Percentiles rank a stretch among this genome's conserved stretches.
Conservation (phyloP, 2,113 vertebrate species). For the Scytalopus superciliaris region DNA sequence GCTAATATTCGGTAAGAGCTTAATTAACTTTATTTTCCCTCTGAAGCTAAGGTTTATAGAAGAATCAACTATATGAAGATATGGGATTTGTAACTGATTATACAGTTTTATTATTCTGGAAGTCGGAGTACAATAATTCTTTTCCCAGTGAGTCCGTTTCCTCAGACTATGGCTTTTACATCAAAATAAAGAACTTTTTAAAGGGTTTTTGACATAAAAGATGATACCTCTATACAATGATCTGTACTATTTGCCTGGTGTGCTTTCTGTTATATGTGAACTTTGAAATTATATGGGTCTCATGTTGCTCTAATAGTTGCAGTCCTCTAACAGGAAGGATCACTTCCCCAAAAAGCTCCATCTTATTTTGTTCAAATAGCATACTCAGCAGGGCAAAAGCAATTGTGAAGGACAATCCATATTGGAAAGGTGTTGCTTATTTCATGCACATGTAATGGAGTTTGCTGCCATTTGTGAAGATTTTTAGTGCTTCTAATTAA, state of each 20-base stretch:
- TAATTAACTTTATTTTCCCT: conserved; percentile 25
- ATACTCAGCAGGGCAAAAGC: not conserved
- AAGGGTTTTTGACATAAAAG: not conserved
- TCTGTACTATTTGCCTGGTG: not conserved
- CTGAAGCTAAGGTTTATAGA: conserved; percentile 50
- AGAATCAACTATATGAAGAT: conserved; percentile 47
- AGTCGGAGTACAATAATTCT: not conserved
- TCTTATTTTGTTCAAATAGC: not conserved
- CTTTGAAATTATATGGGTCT: not conserved
- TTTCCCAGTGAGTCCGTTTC: not conserved
- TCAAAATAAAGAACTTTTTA: not conserved
- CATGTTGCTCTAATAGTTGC: not conserved
- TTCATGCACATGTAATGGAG: not conserved
- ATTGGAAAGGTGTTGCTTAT: not conserved
- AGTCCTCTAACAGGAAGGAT: not conserved
- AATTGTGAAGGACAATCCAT: not conserved
- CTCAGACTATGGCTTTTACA: not conserved
- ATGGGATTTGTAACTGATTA: not conserved
- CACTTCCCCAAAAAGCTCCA: not conserved
- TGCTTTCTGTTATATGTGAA: not conserved
- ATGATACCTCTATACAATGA: not conserved
- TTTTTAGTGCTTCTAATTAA: not conserved
- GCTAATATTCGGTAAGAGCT: conserved; percentile 24
- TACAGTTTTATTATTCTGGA: not conserved
- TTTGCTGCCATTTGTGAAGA: not conserved